Evolutionary conservation across 2,113 vertebrate genomes (phyloP), one percentile per base, ranked within the genome.

Genomic region (Centropristis striata): DNA sequence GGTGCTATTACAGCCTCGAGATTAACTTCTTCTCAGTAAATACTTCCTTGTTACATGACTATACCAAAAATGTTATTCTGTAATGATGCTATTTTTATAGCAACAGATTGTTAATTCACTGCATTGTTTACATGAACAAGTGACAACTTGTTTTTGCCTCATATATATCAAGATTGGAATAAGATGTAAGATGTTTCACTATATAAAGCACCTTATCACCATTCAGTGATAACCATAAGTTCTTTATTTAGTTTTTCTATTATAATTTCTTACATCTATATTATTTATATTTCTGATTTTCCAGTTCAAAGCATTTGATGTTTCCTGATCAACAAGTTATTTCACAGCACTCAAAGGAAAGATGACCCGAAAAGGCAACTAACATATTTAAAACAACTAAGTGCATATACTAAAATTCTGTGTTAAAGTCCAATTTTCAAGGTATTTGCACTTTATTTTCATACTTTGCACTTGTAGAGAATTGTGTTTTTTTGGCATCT

Each of bases 1-100:
- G 37, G 12, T 68, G 78, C 70, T 10, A 59, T 78, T 65, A 51
- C 63, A 74, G 81, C 65, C 46, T 71, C 69, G 15, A 51, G 68
- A 55, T 85, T 67, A 61, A 55, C 23, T 47, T 58, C 27, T 71
- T 32, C 28, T 21, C 25, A 7, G 15, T 54, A 55, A 61, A 68
- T 16, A 81, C 87, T 77, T 82, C 50, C 71, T 65, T 18, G 4
- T 58, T 54, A 50, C 14, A 58, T 49, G 32, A 79, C 32, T 69
- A 63, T 7, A 66, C 4, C 9, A 27, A 18, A 51, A 20, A 14
- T 49, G 1, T 36, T 18, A 67, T 15, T 7, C 5, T 28, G 14
- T 58, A n/a, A 50, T 25, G 18, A 6, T 23, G 1, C 4, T 25
- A 57, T 70, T 65, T 15, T 37, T 16, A 51, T 23, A 10, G 23